Conservation (phyloP, 2,113 vertebrate genomes). For the Bubo bubo region DNA sequence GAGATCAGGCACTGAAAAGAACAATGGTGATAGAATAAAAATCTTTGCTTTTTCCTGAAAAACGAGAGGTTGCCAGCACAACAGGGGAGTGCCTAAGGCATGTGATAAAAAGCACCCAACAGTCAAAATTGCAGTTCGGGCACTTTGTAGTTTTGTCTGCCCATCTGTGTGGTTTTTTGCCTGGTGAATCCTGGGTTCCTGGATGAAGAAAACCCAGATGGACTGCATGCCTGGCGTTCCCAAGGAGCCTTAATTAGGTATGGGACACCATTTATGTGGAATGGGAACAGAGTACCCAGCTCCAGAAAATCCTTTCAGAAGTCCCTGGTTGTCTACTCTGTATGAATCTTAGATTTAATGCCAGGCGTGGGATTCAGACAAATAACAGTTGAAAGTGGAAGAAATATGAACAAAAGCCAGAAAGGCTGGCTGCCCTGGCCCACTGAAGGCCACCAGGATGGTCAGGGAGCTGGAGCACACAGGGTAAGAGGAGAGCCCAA, state of each 20-base stretch:
- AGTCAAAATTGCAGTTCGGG: neutral
- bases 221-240: neutral
- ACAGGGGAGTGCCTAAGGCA: neutral
- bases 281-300: neutral
- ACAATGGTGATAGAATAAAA: neutral
- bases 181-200: neutral
- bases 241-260: neutral
- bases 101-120: neutral
- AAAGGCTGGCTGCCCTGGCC: neutral
- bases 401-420: neutral
- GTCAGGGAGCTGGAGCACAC: neutral
- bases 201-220: neutral
- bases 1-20: conserved; percentile 56
- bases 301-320: neutral
- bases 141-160: neutral
- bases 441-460: neutral
- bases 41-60: neutral
- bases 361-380: neutral
- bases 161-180: neutral
- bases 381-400: neutral
- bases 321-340: neutral
- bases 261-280: neutral
- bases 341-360: neutral
- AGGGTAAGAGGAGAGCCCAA: neutral
- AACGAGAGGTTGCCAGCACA: neutral